Percentiles rank a stretch among this genome's conserved stretches.
Conservation (phyloP, 2,888 invertebrate species). For the Acronicta alni region DNA sequence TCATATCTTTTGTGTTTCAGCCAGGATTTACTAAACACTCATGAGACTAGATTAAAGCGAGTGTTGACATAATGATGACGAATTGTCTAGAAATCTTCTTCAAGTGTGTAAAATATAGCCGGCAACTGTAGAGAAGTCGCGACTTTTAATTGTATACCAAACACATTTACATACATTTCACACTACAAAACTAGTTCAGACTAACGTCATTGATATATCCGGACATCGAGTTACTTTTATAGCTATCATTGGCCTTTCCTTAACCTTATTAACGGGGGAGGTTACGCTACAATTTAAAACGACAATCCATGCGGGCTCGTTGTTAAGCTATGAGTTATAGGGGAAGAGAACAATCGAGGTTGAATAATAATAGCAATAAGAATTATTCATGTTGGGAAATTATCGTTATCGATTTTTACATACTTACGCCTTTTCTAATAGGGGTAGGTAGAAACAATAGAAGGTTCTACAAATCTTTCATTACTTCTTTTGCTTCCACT, state of each 20-base stretch:
- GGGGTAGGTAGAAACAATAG: no score
- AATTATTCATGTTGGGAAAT: neutral
- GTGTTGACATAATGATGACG: conserved; percentile 47
- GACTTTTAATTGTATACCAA: conserved; percentile 12
- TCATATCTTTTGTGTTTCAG: conserved; percentile 15
- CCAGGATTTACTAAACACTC: conserved; percentile 26
- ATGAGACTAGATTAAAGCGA: conserved; percentile 25
- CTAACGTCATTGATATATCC: conserved; percentile 27
- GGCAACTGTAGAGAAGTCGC: conserved; percentile 37
- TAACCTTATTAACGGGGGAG: conserved; percentile 51
- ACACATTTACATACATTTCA: conserved; percentile 44
- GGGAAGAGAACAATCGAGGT: conserved; percentile 52
- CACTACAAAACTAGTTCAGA: conserved; percentile 31
- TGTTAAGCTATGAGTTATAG: conserved; percentile 54
- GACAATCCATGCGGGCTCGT: conserved; percentile 54
- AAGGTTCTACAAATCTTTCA: no score
- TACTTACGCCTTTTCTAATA: no score
- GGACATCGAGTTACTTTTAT: conserved; percentile 36
- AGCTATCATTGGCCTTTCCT: conserved; percentile 46
- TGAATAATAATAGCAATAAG: conserved; percentile 24
- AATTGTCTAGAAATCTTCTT: conserved; percentile 44
- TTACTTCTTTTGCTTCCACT: no score
- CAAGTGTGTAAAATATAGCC: conserved; percentile 43
- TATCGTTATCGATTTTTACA: neutral
- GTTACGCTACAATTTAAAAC: conserved; percentile 31